phyloP scores from a whole-genome alignment of 2,888 invertebrate genomes.

The Dexiosoma caninum region DNA sequence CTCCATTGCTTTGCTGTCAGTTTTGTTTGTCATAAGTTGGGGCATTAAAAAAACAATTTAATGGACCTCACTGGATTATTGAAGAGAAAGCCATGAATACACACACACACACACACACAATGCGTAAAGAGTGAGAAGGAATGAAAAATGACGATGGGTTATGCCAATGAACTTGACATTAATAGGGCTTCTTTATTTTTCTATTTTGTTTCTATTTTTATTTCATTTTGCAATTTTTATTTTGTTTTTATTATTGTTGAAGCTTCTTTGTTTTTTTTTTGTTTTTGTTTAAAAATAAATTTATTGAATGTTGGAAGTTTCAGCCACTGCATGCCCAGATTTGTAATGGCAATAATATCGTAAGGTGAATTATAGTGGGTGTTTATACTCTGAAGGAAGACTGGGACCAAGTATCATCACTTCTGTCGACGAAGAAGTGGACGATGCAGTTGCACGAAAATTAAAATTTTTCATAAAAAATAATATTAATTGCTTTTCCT shows the following conservation, averaged over 20 bases:
- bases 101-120: not conserved
- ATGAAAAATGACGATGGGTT: constrained; percentile 66
- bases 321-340: not conserved
- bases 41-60: constrained; percentile 33
- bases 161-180: constrained; percentile 77
- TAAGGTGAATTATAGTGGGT: not conserved
- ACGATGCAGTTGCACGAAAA: too few species aligned
- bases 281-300: not conserved
- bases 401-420: too few species aligned
- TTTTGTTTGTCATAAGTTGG: constrained; percentile 11
- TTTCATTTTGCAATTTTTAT: not conserved
- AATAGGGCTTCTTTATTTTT: constrained; percentile 71
- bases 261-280: not conserved
- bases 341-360: not conserved
- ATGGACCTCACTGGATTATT: constrained; percentile 26
- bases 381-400: too few species aligned
- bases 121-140: not conserved
- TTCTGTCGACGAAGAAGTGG: too few species aligned
- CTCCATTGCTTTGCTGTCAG: too few species aligned
- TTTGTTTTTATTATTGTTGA: not conserved
- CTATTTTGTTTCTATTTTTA: not conserved
- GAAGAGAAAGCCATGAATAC: constrained; percentile 14
- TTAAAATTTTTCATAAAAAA: too few species aligned
- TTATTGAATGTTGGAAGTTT: not conserved
- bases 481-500: too few species aligned